Conservation (phyloP, 2,888 invertebrate genomes). For the Lithophane leautieri region DNA sequence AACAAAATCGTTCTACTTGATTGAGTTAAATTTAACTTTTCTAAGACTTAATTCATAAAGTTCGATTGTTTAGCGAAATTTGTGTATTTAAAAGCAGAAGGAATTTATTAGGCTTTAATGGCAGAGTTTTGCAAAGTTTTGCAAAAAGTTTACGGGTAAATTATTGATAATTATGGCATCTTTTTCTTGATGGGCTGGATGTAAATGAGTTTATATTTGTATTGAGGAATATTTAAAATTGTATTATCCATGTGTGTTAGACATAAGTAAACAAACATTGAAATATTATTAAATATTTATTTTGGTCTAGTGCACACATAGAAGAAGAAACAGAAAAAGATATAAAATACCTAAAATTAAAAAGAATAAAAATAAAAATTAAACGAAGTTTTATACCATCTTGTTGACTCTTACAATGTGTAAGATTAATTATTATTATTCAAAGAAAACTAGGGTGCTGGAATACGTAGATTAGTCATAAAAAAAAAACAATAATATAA, state of each 20-base stretch:
- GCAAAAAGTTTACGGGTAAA: conserved; percentile 39
- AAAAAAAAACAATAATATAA: too few species aligned
- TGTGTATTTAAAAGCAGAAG: conserved; percentile 52
- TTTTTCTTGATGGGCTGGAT: conserved; percentile 20
- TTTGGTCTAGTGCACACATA: too few species aligned
- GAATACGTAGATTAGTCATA: neutral
- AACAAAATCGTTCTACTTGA: conserved; percentile 67
- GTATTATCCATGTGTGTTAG: too few species aligned
- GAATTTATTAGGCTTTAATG: conserved; percentile 64
- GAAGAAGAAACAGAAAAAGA: too few species aligned
- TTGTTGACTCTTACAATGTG: too few species aligned
- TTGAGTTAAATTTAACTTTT: conserved; percentile 66
- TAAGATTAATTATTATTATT: neutral
- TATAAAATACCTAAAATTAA: too few species aligned
- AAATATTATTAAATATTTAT: too few species aligned
- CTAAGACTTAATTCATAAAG: conserved; percentile 56
- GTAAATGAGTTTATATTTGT: neutral
- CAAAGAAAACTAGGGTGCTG: neutral
- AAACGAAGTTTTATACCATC: too few species aligned
- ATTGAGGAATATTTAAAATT: neutral
- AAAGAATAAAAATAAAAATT: too few species aligned
- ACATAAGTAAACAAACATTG: too few species aligned
- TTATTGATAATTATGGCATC: conserved; percentile 53
- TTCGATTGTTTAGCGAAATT: conserved; percentile 57
- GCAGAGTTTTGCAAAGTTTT: conserved; percentile 48